Evolutionary conservation across 2,797 vertebrate species (phyloP).

Genomic region (Gobionotothen gibberifrons): DNA sequence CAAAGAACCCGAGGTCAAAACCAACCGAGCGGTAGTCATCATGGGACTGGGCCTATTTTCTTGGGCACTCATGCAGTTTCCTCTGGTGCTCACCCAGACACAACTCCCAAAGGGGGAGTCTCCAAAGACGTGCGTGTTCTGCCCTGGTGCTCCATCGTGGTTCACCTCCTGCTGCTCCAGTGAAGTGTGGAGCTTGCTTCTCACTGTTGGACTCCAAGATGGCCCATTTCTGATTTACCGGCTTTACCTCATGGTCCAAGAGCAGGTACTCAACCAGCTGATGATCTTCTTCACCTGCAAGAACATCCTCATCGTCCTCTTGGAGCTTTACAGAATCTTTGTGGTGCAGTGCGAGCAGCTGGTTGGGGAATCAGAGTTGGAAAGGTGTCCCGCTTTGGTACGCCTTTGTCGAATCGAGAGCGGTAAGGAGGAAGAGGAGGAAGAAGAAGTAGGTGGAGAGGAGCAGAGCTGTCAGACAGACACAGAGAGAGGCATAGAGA

Average conservation of each 20-base stretch:
- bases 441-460: conserved; percentile 17
- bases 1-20: conserved; percentile 80
- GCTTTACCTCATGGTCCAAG: conserved; percentile 81
- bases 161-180: conserved; percentile 74
- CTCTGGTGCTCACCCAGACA: conserved; percentile 84
- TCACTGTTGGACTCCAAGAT: conserved; percentile 83
- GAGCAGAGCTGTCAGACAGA: conserved; percentile 55
- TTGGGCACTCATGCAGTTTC: conserved; percentile 86
- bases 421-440: conserved; percentile 7
- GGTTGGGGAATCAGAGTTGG: background rate
- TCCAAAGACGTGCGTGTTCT: background rate
- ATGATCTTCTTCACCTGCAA: conserved; percentile 88
- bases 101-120: conserved; percentile 36
- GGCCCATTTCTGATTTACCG: conserved; percentile 85
- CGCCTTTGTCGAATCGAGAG: conserved; percentile 23
- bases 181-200: conserved; percentile 83
- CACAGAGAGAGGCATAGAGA: conserved; percentile 16
- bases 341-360: conserved; percentile 79
- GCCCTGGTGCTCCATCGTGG: background rate
- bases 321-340: conserved; percentile 83
- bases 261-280: conserved; percentile 82
- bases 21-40: conserved; percentile 71
- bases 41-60: conserved; percentile 82
- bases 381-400: conserved; percentile 32
- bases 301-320: conserved; percentile 83